Evolutionary conservation across 2,113 vertebrate species (phyloP).

Genomic region (Antechinus flavipes): DNA sequence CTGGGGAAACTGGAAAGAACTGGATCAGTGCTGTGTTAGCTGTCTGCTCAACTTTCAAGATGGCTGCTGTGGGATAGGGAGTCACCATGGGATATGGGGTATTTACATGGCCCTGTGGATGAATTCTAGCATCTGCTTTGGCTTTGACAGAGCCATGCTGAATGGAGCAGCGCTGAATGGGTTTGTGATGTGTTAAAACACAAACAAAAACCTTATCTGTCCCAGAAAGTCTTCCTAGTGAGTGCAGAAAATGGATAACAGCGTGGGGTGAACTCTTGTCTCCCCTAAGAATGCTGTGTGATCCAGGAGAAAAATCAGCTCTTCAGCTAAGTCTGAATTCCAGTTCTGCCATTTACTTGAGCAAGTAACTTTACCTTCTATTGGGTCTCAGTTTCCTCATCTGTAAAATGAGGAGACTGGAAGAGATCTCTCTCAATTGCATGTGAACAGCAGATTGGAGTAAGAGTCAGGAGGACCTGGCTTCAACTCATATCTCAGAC

Average conservation of each 20-base stretch:
- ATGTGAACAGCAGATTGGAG: background rate
- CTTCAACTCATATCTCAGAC: background rate
- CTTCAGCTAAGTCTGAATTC: background rate
- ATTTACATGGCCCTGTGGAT: background rate
- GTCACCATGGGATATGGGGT: background rate
- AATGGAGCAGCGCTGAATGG: background rate
- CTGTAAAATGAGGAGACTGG: background rate
- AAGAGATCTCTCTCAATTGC: background rate
- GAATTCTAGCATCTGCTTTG: background rate
- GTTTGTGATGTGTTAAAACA: background rate
- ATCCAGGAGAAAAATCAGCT: background rate
- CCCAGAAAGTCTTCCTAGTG: background rate
- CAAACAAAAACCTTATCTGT: background rate
- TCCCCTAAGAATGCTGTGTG: background rate
- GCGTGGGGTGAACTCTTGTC: background rate
- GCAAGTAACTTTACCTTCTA: background rate
- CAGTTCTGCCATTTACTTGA: background rate
- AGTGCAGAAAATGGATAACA: slow-evolving; percentile 22
- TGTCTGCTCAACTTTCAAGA: background rate
- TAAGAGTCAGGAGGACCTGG: background rate
- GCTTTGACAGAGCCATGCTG: background rate
- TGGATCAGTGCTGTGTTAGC: background rate
- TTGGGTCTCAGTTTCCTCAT: background rate
- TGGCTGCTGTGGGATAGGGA: background rate
- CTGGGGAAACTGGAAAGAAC: background rate